Evolutionary conservation across 2,113 vertebrate genomes (phyloP).

Genomic region (Sturnus vulgaris): DNA sequence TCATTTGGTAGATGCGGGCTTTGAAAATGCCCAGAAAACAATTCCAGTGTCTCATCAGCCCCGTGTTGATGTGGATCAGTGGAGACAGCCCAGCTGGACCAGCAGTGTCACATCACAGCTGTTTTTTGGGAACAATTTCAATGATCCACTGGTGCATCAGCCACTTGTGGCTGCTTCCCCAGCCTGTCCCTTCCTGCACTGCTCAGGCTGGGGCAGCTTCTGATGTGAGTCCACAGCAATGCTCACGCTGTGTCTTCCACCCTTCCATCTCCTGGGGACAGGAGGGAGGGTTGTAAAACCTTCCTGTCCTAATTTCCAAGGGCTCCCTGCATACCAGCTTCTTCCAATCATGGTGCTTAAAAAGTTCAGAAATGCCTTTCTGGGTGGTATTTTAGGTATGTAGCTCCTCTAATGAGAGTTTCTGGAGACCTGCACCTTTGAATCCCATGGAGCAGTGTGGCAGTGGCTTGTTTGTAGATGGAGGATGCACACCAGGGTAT

Average conservation of each 20-base stretch:
- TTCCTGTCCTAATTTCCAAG: background rate
- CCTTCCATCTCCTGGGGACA: background rate
- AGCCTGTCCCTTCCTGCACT: background rate
- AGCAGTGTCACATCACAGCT: background rate
- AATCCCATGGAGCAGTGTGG: background rate
- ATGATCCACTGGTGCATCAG: background rate
- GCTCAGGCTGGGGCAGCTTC: background rate
- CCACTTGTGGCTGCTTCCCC: background rate
- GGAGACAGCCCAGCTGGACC: rapidly evolving
- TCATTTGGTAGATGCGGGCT: background rate
- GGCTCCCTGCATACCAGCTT: background rate
- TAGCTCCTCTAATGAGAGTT: background rate
- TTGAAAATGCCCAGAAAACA: background rate
- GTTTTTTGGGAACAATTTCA: background rate
- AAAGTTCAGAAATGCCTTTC: background rate
- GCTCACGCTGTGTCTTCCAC: background rate
- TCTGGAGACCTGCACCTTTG: background rate
- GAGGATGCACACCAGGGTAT: background rate
- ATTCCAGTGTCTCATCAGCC: background rate
- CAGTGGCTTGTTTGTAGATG: background rate
- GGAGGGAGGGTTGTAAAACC: background rate
- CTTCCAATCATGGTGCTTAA: rapidly evolving
- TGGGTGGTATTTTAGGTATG: background rate
- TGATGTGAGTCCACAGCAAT: background rate
- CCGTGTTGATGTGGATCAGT: background rate